A percentile compares a stretch with the other conserved stretches of the same genome.
These are phyloP conservation scores for Theodoxus fluviatilis DNA, from an alignment of 2,888 invertebrate genomes.

Conservation along the genomic window DNA sequence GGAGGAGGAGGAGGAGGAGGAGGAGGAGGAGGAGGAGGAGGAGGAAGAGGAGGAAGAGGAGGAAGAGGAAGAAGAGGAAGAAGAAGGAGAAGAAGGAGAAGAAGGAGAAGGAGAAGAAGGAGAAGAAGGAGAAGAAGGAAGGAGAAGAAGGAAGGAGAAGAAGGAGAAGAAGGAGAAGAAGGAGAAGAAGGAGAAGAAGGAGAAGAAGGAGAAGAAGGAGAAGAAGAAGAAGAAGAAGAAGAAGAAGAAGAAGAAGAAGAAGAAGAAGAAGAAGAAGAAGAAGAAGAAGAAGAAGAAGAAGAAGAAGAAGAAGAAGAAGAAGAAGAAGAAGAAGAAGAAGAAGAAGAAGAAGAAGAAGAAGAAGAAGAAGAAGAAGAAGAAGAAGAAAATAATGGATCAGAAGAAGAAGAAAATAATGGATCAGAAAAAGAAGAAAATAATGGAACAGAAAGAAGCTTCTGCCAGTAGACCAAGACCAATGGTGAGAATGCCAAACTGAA, in stretches of 20 bases:
- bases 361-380: too few relatives aligned
- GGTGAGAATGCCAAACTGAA: too few relatives aligned
- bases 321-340: too few relatives aligned
- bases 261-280: conserved; percentile 1
- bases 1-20: conserved; percentile 4
- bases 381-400: too few relatives aligned
- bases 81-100: conserved; percentile 14
- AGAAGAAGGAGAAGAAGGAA: conserved; percentile 15
- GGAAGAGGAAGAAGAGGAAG: conserved; percentile 15
- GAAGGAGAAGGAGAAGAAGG: conserved; percentile 5
- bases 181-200: conserved; percentile 15
- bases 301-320: too few relatives aligned
- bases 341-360: too few relatives aligned
- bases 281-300: not conserved
- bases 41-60: not conserved
- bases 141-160: not conserved
- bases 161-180: conserved; percentile 8
- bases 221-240: conserved; percentile 17
- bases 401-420: too few relatives aligned
- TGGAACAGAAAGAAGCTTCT: too few relatives aligned
- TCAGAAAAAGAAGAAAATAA: too few relatives aligned
- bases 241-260: conserved; percentile 19
- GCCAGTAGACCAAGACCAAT: too few relatives aligned
- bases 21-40: conserved; percentile 5
- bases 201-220: conserved; percentile 17